phyloP scores from a whole-genome alignment of 2,113 vertebrate genomes.

The Laterallus jamaicensis region DNA sequence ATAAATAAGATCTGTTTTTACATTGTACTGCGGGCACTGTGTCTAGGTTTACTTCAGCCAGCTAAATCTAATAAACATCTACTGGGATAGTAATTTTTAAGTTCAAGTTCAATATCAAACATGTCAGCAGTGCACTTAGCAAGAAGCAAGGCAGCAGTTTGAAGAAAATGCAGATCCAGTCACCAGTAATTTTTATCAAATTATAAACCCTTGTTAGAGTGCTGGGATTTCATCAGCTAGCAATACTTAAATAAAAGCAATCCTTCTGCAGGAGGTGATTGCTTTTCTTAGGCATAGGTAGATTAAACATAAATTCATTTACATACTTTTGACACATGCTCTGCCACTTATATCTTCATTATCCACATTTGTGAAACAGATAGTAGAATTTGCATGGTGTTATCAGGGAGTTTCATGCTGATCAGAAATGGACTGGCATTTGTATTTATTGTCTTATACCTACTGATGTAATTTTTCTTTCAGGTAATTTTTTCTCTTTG shows the following conservation, averaged over 20 bases:
- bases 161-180: slow-evolving; percentile 64
- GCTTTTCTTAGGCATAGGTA: slow-evolving; percentile 14
- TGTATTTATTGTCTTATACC: background rate
- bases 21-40: slow-evolving; percentile 23
- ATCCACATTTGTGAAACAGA: background rate
- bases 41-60: slow-evolving; percentile 66
- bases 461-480: background rate
- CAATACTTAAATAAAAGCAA: slow-evolving; percentile 36
- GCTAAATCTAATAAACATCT: slow-evolving; percentile 74
- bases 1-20: slow-evolving; percentile 71
- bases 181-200: slow-evolving; percentile 57
- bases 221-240: slow-evolving; percentile 52
- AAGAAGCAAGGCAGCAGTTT: slow-evolving; percentile 51
- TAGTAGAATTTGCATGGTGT: background rate
- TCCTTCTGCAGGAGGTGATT: slow-evolving; percentile 25
- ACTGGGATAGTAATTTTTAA: slow-evolving; percentile 68
- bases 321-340: background rate
- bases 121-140: slow-evolving; percentile 69
- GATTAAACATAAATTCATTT: slow-evolving; percentile 42
- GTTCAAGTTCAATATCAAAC: slow-evolving; percentile 71
- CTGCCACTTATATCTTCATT: background rate
- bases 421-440: background rate
- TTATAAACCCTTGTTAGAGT: slow-evolving; percentile 51
- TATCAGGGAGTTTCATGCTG: slow-evolving; percentile 9
- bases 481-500: background rate